Conservation (phyloP, 1,140 invertebrate genomes). For the Cydia amplana region DNA sequence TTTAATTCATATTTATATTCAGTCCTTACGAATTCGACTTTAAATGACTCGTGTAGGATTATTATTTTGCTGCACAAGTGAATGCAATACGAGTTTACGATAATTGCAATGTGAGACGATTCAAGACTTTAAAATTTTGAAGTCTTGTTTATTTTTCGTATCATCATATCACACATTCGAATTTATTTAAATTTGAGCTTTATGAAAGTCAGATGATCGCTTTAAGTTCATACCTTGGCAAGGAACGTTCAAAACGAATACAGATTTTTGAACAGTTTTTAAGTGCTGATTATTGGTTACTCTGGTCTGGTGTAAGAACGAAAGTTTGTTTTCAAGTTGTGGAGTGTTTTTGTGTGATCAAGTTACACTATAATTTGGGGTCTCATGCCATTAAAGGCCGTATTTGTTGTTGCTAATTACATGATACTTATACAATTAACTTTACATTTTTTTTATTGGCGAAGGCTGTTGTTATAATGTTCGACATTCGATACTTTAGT, state of each 20-base stretch:
- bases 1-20: no score
- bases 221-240: not conserved
- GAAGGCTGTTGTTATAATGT: no score
- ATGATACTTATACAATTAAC: not conserved
- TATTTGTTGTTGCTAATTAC: conserved; percentile 14
- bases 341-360: conserved; percentile 8
- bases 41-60: no score
- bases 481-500: no score
- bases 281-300: not conserved
- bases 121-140: no score
- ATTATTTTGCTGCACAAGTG: no score
- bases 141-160: no score
- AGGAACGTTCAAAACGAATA: not conserved
- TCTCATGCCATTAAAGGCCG: not conserved
- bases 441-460: not conserved
- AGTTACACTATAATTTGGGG: conserved; percentile 12
- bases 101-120: no score
- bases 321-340: conserved; percentile 5
- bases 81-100: no score
- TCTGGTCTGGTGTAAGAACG: not conserved
- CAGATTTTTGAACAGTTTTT: not conserved
- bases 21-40: no score
- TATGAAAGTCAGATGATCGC: not conserved
- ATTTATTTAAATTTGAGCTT: no score
- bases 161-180: no score